Conservation (phyloP, 2,797 vertebrate species). For the Toxotes lorentzi region DNA sequence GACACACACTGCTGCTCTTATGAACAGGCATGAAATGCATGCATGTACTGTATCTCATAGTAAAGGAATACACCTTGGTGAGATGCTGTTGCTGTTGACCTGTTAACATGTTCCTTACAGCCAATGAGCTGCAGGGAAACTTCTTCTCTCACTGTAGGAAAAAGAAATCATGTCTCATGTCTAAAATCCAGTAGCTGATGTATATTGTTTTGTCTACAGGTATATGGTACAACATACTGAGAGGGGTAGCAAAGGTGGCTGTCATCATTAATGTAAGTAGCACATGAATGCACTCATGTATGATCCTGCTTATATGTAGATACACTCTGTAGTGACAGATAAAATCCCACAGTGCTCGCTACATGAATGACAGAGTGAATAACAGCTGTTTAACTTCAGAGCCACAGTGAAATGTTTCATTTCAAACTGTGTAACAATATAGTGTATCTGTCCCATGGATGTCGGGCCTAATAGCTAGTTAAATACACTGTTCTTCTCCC, state of each 20-base stretch:
- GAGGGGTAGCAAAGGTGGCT: conserved; percentile 94
- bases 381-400: too few species aligned
- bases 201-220: conserved; percentile 79
- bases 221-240: conserved; percentile 98
- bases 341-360: background rate
- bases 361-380: too few species aligned
- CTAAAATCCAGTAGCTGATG: conserved; percentile 10
- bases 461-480: too few species aligned
- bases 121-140: background rate
- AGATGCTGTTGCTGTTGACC: background rate
- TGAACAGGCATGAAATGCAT: background rate
- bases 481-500: too few species aligned
- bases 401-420: too few species aligned
- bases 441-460: too few species aligned
- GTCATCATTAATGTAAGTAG: conserved; percentile 98
- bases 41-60: too few species aligned
- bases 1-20: background rate
- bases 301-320: background rate
- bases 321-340: background rate
- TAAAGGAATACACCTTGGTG: background rate
- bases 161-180: background rate
- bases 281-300: conserved; percentile 1
- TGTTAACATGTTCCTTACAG: background rate
- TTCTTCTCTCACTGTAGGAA: background rate
- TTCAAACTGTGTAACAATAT: too few species aligned